Base-by-base conservation (phyloP, 2,113 vertebrate genomes). In the Chascanopsetta lugubris region DNA sequence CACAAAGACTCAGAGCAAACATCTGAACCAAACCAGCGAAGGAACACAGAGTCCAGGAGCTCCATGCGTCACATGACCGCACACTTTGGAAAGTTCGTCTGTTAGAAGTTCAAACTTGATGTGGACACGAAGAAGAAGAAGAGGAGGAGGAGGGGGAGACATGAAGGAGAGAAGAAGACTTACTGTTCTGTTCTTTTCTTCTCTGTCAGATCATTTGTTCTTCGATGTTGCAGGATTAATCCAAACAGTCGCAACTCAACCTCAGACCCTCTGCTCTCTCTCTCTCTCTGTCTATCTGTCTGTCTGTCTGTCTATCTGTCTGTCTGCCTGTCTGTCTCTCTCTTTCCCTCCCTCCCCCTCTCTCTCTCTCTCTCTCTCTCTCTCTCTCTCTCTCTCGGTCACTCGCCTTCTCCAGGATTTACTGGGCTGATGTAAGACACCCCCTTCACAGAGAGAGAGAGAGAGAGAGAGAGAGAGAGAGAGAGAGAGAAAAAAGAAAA, bases 391-490 rank as follows among this genome's bases (percentile, higher is more conserved):
- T n/a, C n/a, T n/a, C n/a, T n/a, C n/a, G n/a, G 50, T 73, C 74
- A 59, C 77, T 25, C 30, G 61, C 76, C 78, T 84, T 63, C 82
- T 74, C 46, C 74, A 70, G 65, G 58, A 63, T 78, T 80, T 80
- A 64, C 54, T 82, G 89, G 92, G 94, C 96, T 98, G 95, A 96
- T 96, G 96, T 95, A 97, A 97, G 95, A 94, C 91, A 93, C 90
- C 90, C n/a, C 91, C 87, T 91, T 91, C 89, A 91, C 90, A 88
- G 75, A 87, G 82, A 65, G 18, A 70, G 50, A 61, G 48, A 34
- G 54, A 27, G 38, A 66, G 67, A 51, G 55, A 79, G 61, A 51
- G 26, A 27, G 56, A 48, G 60, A 74, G 36, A 65, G 67, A 70
- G 51, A 72, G 67, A 40, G 79, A 36, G 79, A 47, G 65, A 55